Evolutionary conservation across 2,797 vertebrate species (phyloP).

Genomic region (Arnoldichthys spilopterus): DNA sequence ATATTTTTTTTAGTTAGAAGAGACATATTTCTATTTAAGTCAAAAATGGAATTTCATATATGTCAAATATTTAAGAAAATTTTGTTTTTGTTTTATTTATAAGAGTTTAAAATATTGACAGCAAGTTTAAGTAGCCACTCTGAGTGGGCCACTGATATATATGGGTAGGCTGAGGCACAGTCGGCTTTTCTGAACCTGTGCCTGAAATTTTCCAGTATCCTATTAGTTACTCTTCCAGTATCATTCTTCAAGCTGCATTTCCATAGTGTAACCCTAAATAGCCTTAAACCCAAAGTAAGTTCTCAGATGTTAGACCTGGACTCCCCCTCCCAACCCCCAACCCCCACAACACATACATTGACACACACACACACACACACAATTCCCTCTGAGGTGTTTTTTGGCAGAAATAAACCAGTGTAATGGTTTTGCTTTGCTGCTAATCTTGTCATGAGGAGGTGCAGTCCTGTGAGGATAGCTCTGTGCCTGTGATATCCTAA

Average conservation of each 20-base stretch:
- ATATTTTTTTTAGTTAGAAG: too few species aligned
- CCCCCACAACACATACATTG: background rate
- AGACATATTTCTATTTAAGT: too few species aligned
- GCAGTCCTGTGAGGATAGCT: constrained; percentile 76
- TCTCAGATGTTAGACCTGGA: background rate
- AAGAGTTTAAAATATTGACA: too few species aligned
- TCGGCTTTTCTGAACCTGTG: background rate
- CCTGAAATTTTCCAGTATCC: background rate
- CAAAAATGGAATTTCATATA: too few species aligned
- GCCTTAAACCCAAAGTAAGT: background rate
- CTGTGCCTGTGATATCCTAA: constrained; percentile 77
- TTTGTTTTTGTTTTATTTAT: too few species aligned
- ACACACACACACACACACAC: too few species aligned
- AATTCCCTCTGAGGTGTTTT: constrained; percentile 33
- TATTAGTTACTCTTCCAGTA: background rate
- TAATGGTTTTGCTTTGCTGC: constrained; percentile 77
- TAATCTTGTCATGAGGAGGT: constrained; percentile 80
- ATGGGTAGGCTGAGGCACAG: background rate
- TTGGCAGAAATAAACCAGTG: constrained; percentile 72
- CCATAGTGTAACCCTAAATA: background rate
- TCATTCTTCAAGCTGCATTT: background rate
- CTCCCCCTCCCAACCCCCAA: background rate
- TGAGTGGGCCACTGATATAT: background rate
- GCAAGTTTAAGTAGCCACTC: background rate
- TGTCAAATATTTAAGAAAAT: too few species aligned